Percentiles rank a stretch among this genome's conserved stretches.
Conservation (phyloP, 2,797 vertebrate genomes). For the Telmatherina bonti region DNA sequence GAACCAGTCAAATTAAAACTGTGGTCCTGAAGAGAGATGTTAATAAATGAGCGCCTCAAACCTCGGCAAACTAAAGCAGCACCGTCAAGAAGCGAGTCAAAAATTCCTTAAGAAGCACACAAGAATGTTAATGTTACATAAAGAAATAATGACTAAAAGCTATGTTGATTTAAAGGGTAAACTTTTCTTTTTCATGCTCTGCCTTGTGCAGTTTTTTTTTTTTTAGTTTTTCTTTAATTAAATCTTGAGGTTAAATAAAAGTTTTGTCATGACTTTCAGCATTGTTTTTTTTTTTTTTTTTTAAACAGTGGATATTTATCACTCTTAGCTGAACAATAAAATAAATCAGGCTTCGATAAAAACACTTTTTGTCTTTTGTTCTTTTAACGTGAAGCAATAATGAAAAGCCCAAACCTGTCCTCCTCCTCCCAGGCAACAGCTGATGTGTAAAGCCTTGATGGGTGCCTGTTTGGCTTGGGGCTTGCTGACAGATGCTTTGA, state of each 20-base stretch:
- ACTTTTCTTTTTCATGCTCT: too few relatives aligned
- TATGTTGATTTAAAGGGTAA: too few relatives aligned
- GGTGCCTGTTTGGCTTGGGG: slow-evolving; percentile 47
- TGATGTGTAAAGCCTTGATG: slow-evolving; percentile 35
- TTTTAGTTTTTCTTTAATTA: too few relatives aligned
- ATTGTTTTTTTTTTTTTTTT: not conserved
- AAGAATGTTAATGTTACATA: not conserved
- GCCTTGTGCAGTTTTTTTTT: too few relatives aligned
- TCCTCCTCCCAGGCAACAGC: slow-evolving; percentile 30
- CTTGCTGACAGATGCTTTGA: slow-evolving; percentile 49
- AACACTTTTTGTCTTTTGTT: not conserved
- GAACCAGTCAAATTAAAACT: too few relatives aligned
- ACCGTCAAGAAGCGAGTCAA: not conserved
- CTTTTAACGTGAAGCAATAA: not conserved
- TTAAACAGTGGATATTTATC: not conserved
- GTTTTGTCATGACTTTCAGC: too few relatives aligned
- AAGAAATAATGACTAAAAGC: not conserved
- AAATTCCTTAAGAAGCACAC: not conserved
- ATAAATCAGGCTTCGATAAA: not conserved
- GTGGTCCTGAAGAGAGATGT: too few relatives aligned
- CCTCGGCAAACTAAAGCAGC: not conserved
- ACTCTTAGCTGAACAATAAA: too few relatives aligned
- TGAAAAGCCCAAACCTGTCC: slow-evolving; percentile 1
- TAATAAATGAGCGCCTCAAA: not conserved
- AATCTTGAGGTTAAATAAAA: too few relatives aligned